Conservation (phyloP, 1,140 invertebrate genomes). For the Pseudomyrmex flavicornis region DNA sequence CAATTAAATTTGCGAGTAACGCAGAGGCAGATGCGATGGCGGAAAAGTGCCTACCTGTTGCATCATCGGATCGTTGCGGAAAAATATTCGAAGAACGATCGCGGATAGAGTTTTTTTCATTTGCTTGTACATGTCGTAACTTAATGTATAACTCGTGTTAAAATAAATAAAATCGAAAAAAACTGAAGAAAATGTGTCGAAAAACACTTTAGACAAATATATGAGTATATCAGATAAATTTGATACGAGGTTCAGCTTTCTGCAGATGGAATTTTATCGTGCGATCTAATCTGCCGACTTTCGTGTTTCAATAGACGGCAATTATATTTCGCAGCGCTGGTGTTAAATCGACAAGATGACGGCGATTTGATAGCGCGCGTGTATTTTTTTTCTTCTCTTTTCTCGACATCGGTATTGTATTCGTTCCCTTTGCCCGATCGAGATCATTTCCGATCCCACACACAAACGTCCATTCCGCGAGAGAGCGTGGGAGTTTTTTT, state of each 20-base stretch:
- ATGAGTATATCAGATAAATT: too few species aligned
- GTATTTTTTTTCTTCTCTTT: background rate
- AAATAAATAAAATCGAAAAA: background rate
- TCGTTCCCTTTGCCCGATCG: background rate
- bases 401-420: constrained; percentile 12
- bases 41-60: background rate
- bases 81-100: background rate
- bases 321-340: background rate
- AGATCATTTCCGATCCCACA: constrained; percentile 37
- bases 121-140: background rate
- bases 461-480: constrained; percentile 5
- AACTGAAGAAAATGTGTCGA: too few species aligned
- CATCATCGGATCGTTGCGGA: background rate
- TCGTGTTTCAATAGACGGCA: background rate
- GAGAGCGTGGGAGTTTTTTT: constrained; percentile 40
- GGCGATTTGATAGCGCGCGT: background rate
- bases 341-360: constrained; percentile 10
- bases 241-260: background rate
- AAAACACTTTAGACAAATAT: background rate
- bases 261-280: background rate
- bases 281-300: background rate
- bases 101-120: background rate
- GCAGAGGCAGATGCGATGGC: background rate
- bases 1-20: constrained; percentile 20
- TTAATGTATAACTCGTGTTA: background rate